These are phyloP conservation scores for Entomobrya proxima DNA, from an alignment of 2,888 invertebrate genomes.

Conservation along the genomic window DNA sequence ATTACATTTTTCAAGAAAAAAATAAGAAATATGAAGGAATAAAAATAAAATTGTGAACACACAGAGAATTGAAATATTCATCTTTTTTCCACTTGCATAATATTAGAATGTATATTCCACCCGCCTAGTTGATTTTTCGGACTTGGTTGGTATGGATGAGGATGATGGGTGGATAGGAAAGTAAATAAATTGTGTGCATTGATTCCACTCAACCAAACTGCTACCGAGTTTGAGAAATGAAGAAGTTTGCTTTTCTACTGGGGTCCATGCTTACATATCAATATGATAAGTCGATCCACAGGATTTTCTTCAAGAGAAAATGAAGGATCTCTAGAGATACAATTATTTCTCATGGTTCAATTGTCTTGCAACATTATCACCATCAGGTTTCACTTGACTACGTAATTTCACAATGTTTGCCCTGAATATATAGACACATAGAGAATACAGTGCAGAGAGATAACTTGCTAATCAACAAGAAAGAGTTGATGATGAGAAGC, in stretches of 20 bases:
- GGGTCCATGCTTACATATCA: background rate
- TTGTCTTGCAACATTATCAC: conserved; percentile 31
- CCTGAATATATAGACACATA: too few relatives aligned
- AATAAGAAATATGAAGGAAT: background rate
- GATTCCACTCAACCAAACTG: too few relatives aligned
- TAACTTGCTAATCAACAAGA: conserved; percentile 23
- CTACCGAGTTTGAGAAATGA: too few relatives aligned
- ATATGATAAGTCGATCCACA: background rate
- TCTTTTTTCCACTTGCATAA: background rate
- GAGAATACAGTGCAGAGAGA: too few relatives aligned
- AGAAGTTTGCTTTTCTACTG: background rate
- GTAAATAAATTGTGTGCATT: too few relatives aligned
- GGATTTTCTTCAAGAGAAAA: background rate
- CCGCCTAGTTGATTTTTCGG: too few relatives aligned
- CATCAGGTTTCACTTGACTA: background rate
- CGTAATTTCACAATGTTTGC: conserved; percentile 37
- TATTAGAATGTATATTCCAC: too few relatives aligned
- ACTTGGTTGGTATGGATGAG: too few relatives aligned
- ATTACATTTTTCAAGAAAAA: conserved; percentile 1
- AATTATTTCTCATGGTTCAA: conserved; percentile 53
- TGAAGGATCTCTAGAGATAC: conserved; percentile 34
- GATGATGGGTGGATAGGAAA: too few relatives aligned
- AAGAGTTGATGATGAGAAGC: background rate
- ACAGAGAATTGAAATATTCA: background rate
- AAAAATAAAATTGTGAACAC: background rate